Evolutionary conservation across 1,140 invertebrate genomes (phyloP).

Genomic region (Archegozetes longisetosus): DNA sequence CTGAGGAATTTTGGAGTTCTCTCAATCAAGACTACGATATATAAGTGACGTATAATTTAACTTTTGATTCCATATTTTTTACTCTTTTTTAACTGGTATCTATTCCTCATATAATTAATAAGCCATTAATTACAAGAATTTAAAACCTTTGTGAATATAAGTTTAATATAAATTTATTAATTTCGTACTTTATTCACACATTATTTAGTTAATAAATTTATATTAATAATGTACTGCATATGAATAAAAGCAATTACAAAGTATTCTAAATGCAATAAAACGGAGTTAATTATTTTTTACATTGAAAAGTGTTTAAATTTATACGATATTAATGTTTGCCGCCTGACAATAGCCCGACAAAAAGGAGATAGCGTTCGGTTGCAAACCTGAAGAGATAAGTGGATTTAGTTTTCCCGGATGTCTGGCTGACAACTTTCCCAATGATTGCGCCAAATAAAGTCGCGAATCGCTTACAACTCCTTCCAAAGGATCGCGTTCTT

Average conservation of each 20-base stretch:
- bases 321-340: constrained; percentile 1
- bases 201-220: too few species aligned
- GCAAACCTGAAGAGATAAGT: constrained; percentile 1
- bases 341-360: background rate
- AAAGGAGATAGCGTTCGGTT: background rate
- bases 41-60: background rate
- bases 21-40: background rate
- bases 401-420: constrained; percentile 8
- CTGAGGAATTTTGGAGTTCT: background rate
- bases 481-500: constrained; percentile 49
- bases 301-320: background rate
- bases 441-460: constrained; percentile 48
- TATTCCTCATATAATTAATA: background rate
- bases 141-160: too few species aligned
- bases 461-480: constrained; percentile 47
- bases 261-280: background rate
- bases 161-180: too few species aligned
- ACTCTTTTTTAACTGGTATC: too few species aligned
- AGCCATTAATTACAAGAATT: background rate
- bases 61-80: too few species aligned
- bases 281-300: background rate
- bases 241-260: background rate
- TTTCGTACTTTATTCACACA: too few species aligned
- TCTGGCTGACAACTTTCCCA: constrained; percentile 33
- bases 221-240: too few species aligned